Evolutionary conservation across 1,140 invertebrate species (phyloP), one percentile per base, ranked within the genome.

Genomic region (Apolygus lucorum): DNA sequence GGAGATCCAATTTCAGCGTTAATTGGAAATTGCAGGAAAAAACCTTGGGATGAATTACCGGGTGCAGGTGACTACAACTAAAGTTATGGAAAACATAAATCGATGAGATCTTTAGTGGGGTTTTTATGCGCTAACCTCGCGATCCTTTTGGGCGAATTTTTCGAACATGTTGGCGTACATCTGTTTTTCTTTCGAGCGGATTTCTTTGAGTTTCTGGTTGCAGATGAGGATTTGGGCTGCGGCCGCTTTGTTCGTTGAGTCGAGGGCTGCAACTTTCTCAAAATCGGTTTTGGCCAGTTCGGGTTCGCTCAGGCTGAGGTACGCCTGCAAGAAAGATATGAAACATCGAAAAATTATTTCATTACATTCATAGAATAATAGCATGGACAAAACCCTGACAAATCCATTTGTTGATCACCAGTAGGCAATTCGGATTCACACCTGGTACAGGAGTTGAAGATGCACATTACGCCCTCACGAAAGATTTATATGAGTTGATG

Each of bases 81-180:
- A n/a, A n/a, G n/a, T n/a, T n/a, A n/a, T n/a, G n/a, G n/a, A n/a
- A n/a, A n/a, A n/a, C n/a, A n/a, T n/a, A n/a, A n/a, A n/a, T n/a
- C n/a, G n/a, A n/a, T n/a, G n/a, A n/a, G n/a, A n/a, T n/a, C n/a
- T n/a, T n/a, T n/a, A n/a, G n/a, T n/a, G n/a, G n/a, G n/a, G n/a
- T n/a, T n/a, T 17, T 49, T 17, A 49, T 14, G 64, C 17, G 64
- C 64, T 74, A 68, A 92, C 90, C 86, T 91, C 85, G 79, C 85
- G 86, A 79, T 93, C 90, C 77, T 85, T 83, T 75, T 88, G 85
- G 1, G 90, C 90, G 80, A 93, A 90, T 79, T 91, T 92, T 72
- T 91, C 87, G 78, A 99, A 98, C 92, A 99, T 97, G 78, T 95
- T 95, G 1, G 88, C 88, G 79, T 96, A 99, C 13, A 93, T 82